Evolutionary conservation across 2,113 vertebrate genomes (phyloP).

Genomic region (Orientallactaga bullata): DNA sequence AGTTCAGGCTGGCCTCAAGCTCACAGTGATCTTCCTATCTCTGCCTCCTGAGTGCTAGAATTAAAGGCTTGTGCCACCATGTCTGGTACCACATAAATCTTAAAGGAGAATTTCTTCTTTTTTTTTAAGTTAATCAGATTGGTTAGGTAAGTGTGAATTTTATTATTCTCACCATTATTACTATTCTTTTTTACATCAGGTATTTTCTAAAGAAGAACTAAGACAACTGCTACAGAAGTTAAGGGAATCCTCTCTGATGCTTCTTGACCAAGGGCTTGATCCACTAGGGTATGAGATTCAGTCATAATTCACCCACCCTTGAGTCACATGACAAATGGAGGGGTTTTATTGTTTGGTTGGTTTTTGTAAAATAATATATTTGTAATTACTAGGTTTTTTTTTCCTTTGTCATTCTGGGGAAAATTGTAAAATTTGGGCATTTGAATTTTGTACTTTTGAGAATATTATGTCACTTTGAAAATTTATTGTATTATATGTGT

Average conservation of each 20-base stretch:
- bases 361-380: slow-evolving; percentile 60
- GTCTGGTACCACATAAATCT: not conserved
- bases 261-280: slow-evolving; percentile 93
- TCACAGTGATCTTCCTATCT: too few species aligned
- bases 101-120: not conserved
- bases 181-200: slow-evolving; percentile 85
- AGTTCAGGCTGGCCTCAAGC: too few species aligned
- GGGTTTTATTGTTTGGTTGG: not conserved
- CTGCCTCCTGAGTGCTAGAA: too few species aligned
- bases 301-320: slow-evolving; percentile 79
- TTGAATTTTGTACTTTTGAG: slow-evolving; percentile 76
- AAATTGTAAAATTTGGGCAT: slow-evolving; percentile 20
- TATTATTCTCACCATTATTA: slow-evolving; percentile 12
- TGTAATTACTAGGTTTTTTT: slow-evolving; percentile 57
- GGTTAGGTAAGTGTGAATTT: slow-evolving; percentile 9
- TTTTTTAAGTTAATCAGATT: not conserved
- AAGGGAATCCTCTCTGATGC: slow-evolving; percentile 93
- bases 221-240: slow-evolving; percentile 92
- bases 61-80: too few species aligned
- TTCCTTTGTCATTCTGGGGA: slow-evolving; percentile 36
- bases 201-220: slow-evolving; percentile 96
- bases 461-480: slow-evolving; percentile 61
- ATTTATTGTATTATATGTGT: slow-evolving; percentile 69
- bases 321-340: slow-evolving; percentile 33
- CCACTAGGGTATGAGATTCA: slow-evolving; percentile 95